phyloP scores from a whole-genome alignment of 2,888 invertebrate genomes.

The Drosophila glabriapex region DNA sequence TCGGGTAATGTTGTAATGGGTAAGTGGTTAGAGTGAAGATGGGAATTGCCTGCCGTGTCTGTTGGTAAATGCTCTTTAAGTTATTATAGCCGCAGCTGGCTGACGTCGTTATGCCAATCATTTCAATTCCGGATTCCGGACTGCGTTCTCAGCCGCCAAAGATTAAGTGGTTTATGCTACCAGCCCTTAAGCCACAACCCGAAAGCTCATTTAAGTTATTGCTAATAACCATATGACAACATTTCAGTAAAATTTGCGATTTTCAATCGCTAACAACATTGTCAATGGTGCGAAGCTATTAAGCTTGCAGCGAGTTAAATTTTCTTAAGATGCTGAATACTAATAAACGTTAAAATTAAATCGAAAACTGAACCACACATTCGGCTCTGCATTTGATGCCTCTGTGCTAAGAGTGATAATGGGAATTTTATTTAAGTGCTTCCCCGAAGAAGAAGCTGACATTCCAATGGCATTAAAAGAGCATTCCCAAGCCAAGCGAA shows the following conservation, averaged over 20 bases:
- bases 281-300: slow-evolving; percentile 12
- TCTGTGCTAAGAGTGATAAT: slow-evolving; percentile 22
- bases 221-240: slow-evolving; percentile 37
- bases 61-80: slow-evolving; percentile 60
- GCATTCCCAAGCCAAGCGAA: slow-evolving; percentile 6
- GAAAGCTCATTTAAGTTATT: slow-evolving; percentile 32
- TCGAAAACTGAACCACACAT: slow-evolving; percentile 4
- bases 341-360: slow-evolving; percentile 18
- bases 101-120: slow-evolving; percentile 66
- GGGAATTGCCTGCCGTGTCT: slow-evolving; percentile 34
- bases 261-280: slow-evolving; percentile 1
- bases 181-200: slow-evolving; percentile 5
- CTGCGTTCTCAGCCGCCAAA: slow-evolving; percentile 20
- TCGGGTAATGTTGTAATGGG: slow-evolving; percentile 35
- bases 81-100: slow-evolving; percentile 58
- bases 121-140: slow-evolving; percentile 45
- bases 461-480: slow-evolving; percentile 34
- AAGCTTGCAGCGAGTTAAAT: slow-evolving; percentile 13
- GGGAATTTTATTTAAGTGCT: slow-evolving; percentile 49
- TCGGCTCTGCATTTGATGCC: slow-evolving; percentile 3
- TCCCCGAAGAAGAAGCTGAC: slow-evolving; percentile 32
- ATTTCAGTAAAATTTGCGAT: slow-evolving; percentile 17
- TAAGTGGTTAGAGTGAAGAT: slow-evolving; percentile 27
- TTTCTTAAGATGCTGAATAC: slow-evolving; percentile 6
- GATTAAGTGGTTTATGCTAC: slow-evolving; percentile 26